phyloP scores from a whole-genome alignment of 2,113 vertebrate genomes.

The Lonchura striata region DNA sequence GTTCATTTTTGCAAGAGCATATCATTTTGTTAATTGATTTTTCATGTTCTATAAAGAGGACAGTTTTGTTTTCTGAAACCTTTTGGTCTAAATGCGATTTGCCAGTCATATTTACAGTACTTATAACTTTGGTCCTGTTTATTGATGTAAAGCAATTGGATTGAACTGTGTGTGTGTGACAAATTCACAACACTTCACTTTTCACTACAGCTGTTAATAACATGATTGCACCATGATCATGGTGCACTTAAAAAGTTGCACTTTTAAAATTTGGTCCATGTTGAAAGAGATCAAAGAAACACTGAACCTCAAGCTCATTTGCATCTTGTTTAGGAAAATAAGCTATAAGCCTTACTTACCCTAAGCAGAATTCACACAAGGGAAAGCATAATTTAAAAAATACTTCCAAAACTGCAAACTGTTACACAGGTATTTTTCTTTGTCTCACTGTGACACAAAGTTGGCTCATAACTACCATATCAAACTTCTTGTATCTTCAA shows the following conservation, averaged over 20 bases:
- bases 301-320: not conserved
- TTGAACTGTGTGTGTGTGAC: not conserved
- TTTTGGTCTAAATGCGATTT: not conserved
- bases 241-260: not conserved
- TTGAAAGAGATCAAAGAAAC: not conserved
- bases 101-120: not conserved
- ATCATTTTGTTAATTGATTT: constrained; percentile 45
- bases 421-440: not conserved
- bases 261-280: not conserved
- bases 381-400: not conserved
- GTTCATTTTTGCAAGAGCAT: constrained; percentile 23
- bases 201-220: not conserved
- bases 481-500: not conserved
- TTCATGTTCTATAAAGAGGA: not conserved
- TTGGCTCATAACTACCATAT: not conserved
- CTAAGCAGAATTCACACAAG: not conserved
- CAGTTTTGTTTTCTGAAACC: not conserved
- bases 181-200: not conserved
- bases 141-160: not conserved
- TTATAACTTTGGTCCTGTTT: not conserved
- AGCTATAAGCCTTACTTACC: not conserved
- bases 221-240: not conserved
- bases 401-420: not conserved
- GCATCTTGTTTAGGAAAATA: not conserved
- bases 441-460: not conserved